Percentiles rank a stretch among this genome's conserved stretches.
Evolutionary conservation across 1,140 invertebrate genomes (phyloP).

Genomic region (Achroia grisella): DNA sequence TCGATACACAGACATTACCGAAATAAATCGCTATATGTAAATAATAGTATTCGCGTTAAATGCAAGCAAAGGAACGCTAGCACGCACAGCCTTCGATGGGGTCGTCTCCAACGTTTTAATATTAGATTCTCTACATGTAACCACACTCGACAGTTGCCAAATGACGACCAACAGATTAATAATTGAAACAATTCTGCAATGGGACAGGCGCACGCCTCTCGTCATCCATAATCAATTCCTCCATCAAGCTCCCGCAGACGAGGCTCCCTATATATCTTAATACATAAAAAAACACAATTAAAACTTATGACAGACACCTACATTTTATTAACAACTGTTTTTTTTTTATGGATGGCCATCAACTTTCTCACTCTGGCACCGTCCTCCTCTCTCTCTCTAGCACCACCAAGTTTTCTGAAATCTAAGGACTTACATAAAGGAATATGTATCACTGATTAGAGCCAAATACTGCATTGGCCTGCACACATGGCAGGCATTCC

Average conservation of each 20-base stretch:
- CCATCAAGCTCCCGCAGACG: not conserved
- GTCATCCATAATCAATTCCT: not conserved
- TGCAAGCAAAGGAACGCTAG: too few relatives aligned
- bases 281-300: not conserved
- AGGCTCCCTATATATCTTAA: not conserved
- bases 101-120: too few relatives aligned
- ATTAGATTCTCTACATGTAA: too few relatives aligned
- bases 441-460: constrained; percentile 37
- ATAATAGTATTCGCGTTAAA: too few relatives aligned
- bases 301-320: not conserved
- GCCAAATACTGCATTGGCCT: not conserved
- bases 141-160: constrained; percentile 1
- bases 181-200: constrained; percentile 1
- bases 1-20: too few relatives aligned
- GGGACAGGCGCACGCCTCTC: not conserved
- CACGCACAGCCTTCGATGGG: too few relatives aligned
- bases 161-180: constrained; percentile 3
- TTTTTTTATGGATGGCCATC: constrained; percentile 28
- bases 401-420: constrained; percentile 35
- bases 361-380: constrained; percentile 28
- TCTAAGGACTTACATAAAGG: constrained; percentile 53
- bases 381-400: constrained; percentile 36
- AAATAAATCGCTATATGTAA: too few relatives aligned
- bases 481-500: not conserved
- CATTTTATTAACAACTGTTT: constrained; percentile 16